A percentile compares a stretch with the other conserved stretches of the same genome.
phyloP scores from a whole-genome alignment of 2,113 vertebrate species.

The Scolopax mira region DNA sequence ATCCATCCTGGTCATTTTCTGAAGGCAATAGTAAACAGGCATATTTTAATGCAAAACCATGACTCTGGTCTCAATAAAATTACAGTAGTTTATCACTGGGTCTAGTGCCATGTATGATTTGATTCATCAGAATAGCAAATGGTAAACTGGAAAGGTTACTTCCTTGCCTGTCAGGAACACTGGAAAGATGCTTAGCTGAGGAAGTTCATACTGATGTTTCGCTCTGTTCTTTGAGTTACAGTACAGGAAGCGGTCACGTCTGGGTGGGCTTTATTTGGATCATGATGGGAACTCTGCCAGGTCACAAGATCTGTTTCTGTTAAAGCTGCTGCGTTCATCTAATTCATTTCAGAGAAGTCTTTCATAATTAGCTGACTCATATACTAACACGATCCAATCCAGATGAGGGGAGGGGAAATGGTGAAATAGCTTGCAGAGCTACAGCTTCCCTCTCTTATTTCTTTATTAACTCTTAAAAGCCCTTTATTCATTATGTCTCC shows the following conservation, averaged over 20 bases:
- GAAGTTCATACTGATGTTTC: background rate
- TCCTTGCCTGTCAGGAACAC: background rate
- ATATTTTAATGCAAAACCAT: background rate
- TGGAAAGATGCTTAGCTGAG: background rate
- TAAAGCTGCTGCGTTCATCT: conserved; percentile 40
- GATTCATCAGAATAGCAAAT: background rate
- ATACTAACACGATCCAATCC: background rate
- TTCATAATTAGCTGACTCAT: conserved; percentile 65
- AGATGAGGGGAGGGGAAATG: conserved; percentile 46
- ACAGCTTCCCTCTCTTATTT: background rate
- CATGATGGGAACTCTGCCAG: background rate
- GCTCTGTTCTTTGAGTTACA: background rate
- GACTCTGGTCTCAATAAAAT: background rate
- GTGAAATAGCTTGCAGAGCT: conserved; percentile 3
- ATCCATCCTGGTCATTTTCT: background rate
- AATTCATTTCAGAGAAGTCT: conserved; percentile 60
- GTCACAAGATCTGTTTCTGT: conserved; percentile 52
- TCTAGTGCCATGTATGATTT: accelerated
- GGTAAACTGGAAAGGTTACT: background rate
- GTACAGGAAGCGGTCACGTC: conserved; percentile 32
- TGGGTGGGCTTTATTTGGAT: conserved; percentile 40
- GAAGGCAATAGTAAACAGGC: background rate
- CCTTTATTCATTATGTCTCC: background rate
- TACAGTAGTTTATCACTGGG: background rate
- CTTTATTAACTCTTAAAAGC: conserved; percentile 24